Conservation (phyloP, 2,888 invertebrate species). For the Acronicta psi region DNA sequence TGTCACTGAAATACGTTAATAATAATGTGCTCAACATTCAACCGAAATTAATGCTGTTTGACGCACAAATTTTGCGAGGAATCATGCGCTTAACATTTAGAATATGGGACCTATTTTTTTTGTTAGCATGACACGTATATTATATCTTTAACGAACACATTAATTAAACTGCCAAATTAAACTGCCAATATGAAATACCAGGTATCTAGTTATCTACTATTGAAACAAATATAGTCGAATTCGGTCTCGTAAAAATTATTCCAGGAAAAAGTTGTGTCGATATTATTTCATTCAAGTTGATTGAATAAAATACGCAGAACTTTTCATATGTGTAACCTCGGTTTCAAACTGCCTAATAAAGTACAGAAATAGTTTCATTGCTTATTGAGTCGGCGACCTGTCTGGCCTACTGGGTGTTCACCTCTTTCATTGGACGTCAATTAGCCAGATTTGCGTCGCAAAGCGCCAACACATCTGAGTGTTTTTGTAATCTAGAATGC, state of each 20-base stretch:
- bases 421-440: constrained; percentile 64
- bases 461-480: constrained; percentile 41
- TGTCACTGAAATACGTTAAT: too few relatives aligned
- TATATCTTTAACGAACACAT: too few relatives aligned
- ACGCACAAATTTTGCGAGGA: not conserved
- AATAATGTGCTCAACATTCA: too few relatives aligned
- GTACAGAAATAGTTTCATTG: constrained; percentile 4
- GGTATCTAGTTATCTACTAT: too few relatives aligned
- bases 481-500: constrained; percentile 23
- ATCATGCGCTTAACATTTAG: not conserved
- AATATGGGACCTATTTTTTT: not conserved
- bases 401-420: constrained; percentile 59
- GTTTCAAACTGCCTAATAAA: not conserved
- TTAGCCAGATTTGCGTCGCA: constrained; percentile 63
- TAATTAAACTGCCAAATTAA: not conserved
- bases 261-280: too few relatives aligned
- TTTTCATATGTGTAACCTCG: not conserved
- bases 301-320: not conserved
- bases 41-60: not conserved
- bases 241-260: too few relatives aligned
- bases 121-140: too few relatives aligned
- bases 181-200: not conserved
- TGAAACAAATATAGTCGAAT: too few relatives aligned
- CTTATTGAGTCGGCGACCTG: constrained; percentile 37
- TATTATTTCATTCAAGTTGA: too few relatives aligned